Evolutionary conservation across 2,113 vertebrate genomes (phyloP), one percentile per base, ranked within the genome.

Genomic region (Antennarius striatus): DNA sequence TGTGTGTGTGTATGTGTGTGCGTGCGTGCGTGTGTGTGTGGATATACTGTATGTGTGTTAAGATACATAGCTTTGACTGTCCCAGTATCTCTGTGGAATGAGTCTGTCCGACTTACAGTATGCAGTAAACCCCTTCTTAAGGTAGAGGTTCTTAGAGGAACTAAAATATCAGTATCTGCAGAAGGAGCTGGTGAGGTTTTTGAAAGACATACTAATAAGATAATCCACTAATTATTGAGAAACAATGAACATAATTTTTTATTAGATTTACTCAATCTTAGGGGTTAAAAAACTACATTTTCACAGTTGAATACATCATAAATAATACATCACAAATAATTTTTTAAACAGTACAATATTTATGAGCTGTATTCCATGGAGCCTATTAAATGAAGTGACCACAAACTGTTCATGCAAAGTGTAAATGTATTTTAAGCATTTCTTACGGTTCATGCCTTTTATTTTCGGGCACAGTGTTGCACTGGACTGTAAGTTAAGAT

Each of bases 151-250:
- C 79, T 85, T 60, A 75, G 73, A 78, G 62, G 73, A 51, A 56
- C 36, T 10, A 46, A 74, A 84, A 82, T 14, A 61, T 80, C 65
- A 28, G 77, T 53, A 69, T 77, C 64, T 79, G 81, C 78, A 77
- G n/a, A 80, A 22, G 22, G 79, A 71, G 43, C 39, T 57, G 75
- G 63, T 56, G 71, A 75, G 74, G 72, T 36, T 22, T 68, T 75
- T 62, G 56, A 79, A 77, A 70, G 60, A 68, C 82, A 85, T 75
- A 71, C 67, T 80, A 82, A 86, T 64, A 81, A 78, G 79, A 84
- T 84, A 80, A 82, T 80, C 84, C 75, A 79, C 60, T 82, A 65
- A 80, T 82, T 79, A 82, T 88, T 83, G 77, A 83, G 75, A 81
- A 74, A 68, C 69, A 84, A 62, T 71, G 86, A 86, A 88, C 73